Evolutionary conservation across 2,888 invertebrate genomes (phyloP), one percentile per base, ranked within the genome.

Genomic region (Dasysyrphus albostriatus): DNA sequence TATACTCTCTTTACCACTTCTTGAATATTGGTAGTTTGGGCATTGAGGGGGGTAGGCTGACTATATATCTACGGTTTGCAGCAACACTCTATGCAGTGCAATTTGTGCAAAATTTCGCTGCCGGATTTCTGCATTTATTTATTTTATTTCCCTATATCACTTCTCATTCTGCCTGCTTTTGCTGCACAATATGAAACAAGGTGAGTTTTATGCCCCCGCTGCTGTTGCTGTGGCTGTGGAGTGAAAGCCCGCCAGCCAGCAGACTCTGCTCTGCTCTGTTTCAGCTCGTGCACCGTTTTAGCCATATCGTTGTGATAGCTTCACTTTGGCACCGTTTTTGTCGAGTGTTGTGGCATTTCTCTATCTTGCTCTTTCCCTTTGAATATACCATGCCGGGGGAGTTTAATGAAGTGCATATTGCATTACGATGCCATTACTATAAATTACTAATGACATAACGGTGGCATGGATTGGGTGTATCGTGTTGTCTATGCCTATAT

Each of bases 401-500:
- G 83, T 80, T 88, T 88, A 88, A 88, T 88, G 88, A 88, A 88
- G 88, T 88, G 88, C 88, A 88, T 83, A 88, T 88, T 88, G 83
- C 88, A 88, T 88, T 88, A 88, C 88, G 88, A 88, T 83, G 88
- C 88, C 88, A 88, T 88, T 88, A 88, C 88, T 83, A 88, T 88
- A 88, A 88, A 88, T 88, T 88, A 81, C 84, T 84, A 84, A 84
- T 84, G 84, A 84, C 81, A 81, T 84, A 84, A 84, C 83, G 69
- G 74, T 69, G 74, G 75, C 54, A 54, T 51, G 79, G 58, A 73
- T 78, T 78, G 83, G 59, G 72, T 82, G 73, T 61, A 82, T 77
- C 69, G 47, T 51, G 69, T 67, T 82, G 37, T 77, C 72, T 81
- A 63, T 29, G 54, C 32, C 29, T n/a, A 12, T 49, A 37, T 67